Base-by-base conservation (phyloP, 1,140 invertebrate genomes). In the Bombyx mandarina region DNA sequence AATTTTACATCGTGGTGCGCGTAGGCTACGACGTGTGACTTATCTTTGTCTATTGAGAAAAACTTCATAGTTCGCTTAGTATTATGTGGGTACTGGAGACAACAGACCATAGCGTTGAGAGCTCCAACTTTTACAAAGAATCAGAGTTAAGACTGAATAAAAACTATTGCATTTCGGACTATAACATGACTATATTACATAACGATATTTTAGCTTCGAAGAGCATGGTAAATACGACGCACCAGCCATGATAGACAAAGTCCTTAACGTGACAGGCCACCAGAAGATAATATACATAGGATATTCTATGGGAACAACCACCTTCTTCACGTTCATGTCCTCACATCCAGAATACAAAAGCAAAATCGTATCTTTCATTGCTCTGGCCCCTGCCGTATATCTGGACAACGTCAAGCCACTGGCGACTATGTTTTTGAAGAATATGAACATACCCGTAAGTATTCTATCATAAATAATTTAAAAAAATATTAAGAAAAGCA, bases 181-280 rank as follows among this genome's bases (percentile, higher is more conserved):
- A 43, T 45, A 50, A 49, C 46, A 43, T 9, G 50, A 10, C 44
- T 61, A 44, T 42, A 43, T 47, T 0, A 51, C 70, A 73, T 0
- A 57, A 84, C 12, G 12, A 18, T 18, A 18, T 18, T 18, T 18
- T 18, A 18, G 82, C 60, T 83, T 83, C 59, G 71, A 85, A 55
- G 82, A 85, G 50, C 79, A 85, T 55, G 82, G 82, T 7, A 74
- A 72, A 59, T 90, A 91, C 63, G 94, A 95, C 73, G 63, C 93
- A 12, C 92, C 93, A 43, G 91, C 93, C 0, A 90, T 91, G 72
- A 89, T 95, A 12, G 90, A 93, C 64, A 90, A 90, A 61, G 88
- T 93, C 6, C 66, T 94, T 1, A 66, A 88, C 1, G 69, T 75
- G 10, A 93, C 91, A 0, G 78, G 83, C 0, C 70, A 88, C 6